Conservation (phyloP, 1,140 invertebrate species). For the Temnothorax nylanderi region DNA sequence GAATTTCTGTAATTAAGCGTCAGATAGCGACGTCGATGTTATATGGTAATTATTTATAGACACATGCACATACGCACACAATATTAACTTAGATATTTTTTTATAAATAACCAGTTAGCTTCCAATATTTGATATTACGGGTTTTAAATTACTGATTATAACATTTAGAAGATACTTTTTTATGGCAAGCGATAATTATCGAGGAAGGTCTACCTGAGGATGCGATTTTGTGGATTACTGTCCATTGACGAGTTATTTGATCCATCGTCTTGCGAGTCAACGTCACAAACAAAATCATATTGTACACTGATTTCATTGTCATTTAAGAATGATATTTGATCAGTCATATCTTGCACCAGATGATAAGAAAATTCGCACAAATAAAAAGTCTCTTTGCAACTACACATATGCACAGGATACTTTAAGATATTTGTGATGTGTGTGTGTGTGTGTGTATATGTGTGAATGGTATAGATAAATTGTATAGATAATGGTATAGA, state of each 20-base stretch:
- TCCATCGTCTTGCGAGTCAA: slow-evolving; percentile 72
- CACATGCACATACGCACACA: neutral
- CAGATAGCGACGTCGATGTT: neutral
- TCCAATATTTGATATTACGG: neutral
- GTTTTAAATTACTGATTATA: neutral
- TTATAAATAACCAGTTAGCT: neutral
- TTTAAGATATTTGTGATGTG: neutral
- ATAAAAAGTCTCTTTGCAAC: neutral
- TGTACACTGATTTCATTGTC: slow-evolving; percentile 67
- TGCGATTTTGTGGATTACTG: slow-evolving; percentile 74
- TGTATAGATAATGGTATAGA: neutral
- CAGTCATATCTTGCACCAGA: slow-evolving; percentile 57
- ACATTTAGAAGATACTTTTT: neutral
- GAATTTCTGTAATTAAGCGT: neutral
- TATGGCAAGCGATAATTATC: neutral
- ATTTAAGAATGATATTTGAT: slow-evolving; percentile 77
- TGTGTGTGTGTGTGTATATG: too few relatives aligned
- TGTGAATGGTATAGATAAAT: too few relatives aligned
- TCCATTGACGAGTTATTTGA: slow-evolving; percentile 51
- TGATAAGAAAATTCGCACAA: neutral
- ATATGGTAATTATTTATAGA: neutral
- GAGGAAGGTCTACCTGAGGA: slow-evolving; percentile 79
- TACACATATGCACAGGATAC: neutral
- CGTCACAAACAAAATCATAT: slow-evolving; percentile 72
- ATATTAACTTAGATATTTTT: neutral